Base-by-base conservation (phyloP, 2,888 invertebrate genomes). In the Parochlus steinenii region DNA sequence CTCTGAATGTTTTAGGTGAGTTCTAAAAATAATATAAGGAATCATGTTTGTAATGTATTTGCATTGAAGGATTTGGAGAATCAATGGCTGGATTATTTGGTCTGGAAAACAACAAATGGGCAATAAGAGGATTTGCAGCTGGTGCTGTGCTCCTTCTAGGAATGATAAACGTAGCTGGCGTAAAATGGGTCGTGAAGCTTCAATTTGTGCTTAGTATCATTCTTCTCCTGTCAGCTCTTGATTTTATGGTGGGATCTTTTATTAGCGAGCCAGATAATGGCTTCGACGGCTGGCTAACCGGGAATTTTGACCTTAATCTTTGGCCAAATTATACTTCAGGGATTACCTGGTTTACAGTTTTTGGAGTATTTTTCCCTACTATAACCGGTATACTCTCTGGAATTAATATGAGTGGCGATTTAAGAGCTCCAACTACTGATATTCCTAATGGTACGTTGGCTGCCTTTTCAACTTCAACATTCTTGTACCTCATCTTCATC, bases 331-430 rank as follows among this genome's bases (percentile, higher is more conserved):
- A 85, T 58, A 66, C 70, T 34, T 69, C 76, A 36, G 77, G 74
- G 6, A 80, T 90, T 48, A 80, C 76, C 40, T 95, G 93, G 83
- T 95, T 95, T 60, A 82, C 81, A 33, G 89, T 93, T 25, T 92
- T 95, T 59, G 95, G 95, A 19, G 86, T 97, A 3, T 95, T 95
- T 60, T 97, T 97, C 55, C 93, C 95, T 10, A 92, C 95, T 1
- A 86, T 95, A 17, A 93, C 95, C 30, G 97, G 97, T 11, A 85
- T 97, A 42, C 63, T 97, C 44, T 89, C 95, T 5, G 97, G 97
- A 20, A 93, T 97, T 46, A 97, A 97, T 54, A 97, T 97, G 95
- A 90, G 92, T 52, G 93, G 93, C 10, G 95, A 97, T 58, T 67
- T 97, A 38, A 72, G 77, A 45, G 80, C 90, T 45, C 95, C 95